These are phyloP conservation scores for Toxonevra muliebris DNA, from an alignment of 2,888 invertebrate genomes.

Conservation along the genomic window DNA sequence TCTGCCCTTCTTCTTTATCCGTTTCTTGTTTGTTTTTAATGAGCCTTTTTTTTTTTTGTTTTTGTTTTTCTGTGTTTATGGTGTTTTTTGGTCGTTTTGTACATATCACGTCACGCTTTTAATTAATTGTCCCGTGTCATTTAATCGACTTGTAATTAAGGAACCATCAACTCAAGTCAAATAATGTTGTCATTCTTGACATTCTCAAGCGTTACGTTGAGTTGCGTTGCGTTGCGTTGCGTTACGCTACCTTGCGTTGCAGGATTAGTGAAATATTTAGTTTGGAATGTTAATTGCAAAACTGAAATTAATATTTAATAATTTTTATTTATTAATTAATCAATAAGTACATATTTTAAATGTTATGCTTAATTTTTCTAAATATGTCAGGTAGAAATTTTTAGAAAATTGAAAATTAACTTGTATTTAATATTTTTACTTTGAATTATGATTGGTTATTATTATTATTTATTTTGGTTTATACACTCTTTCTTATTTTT, in stretches of 20 bases:
- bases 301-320: no score
- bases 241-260: background rate
- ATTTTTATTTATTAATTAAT: no score
- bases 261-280: background rate
- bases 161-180: slow-evolving; percentile 44
- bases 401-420: no score
- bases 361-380: no score
- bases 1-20: slow-evolving; percentile 12
- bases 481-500: no score
- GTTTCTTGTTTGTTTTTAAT: slow-evolving; percentile 6
- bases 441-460: no score
- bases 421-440: no score
- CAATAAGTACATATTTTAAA: no score
- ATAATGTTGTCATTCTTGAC: slow-evolving; percentile 39
- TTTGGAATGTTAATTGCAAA: no score
- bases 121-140: slow-evolving; percentile 47
- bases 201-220: slow-evolving; percentile 33
- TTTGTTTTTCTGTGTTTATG: background rate
- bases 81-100: no score
- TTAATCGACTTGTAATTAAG: slow-evolving; percentile 53
- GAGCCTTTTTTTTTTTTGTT: background rate
- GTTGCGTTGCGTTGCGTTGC: slow-evolving; percentile 23
- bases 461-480: no score
- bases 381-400: no score
- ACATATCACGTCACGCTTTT: slow-evolving; percentile 38